These are phyloP conservation scores for Callorhinus ursinus DNA, from an alignment of 2,113 vertebrate genomes.

Conservation along the genomic window DNA sequence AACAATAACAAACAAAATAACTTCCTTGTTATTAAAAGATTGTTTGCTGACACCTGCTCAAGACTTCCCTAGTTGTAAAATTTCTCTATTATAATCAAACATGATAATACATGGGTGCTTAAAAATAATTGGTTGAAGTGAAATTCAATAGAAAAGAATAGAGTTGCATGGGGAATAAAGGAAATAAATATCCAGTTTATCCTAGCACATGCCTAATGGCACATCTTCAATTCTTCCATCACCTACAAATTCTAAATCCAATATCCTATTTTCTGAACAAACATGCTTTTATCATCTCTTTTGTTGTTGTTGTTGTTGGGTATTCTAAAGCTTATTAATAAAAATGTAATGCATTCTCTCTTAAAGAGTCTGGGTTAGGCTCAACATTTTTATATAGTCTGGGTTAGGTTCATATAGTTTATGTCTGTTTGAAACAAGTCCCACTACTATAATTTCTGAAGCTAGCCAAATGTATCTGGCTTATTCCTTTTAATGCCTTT, in stretches of 20 bases:
- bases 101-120: neutral
- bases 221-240: neutral
- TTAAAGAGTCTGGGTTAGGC: neutral
- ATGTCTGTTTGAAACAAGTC: neutral
- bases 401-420: neutral
- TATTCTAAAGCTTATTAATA: slow-evolving; percentile 1
- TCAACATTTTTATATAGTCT: neutral
- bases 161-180: neutral
- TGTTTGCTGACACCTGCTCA: neutral
- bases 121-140: neutral
- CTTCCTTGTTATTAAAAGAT: neutral
- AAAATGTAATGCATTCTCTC: neutral
- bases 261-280: neutral
- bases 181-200: neutral
- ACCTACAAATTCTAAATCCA: neutral
- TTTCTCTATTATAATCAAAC: neutral
- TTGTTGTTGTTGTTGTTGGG: neutral
- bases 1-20: neutral
- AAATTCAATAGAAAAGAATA: neutral
- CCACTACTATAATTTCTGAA: slow-evolving; percentile 20
- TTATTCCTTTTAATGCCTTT: slow-evolving; percentile 3
- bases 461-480: neutral
- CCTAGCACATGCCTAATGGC: too few species aligned
- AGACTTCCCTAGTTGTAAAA: neutral
- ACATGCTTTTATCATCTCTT: neutral